These are phyloP conservation scores for Thamnaconus septentrionalis DNA, from an alignment of 2,113 vertebrate genomes.

Conservation along the genomic window DNA sequence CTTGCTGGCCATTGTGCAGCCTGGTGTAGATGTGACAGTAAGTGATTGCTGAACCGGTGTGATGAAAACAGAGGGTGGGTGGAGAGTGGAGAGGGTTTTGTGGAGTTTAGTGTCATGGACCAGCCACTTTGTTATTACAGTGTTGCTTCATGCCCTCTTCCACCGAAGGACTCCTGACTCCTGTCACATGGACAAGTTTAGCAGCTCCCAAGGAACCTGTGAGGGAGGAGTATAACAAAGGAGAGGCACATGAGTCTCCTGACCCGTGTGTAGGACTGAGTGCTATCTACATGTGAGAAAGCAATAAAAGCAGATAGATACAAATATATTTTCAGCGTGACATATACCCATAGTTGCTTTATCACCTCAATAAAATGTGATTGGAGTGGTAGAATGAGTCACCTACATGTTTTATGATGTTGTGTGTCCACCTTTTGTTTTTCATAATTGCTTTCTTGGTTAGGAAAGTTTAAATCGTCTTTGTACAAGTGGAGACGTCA, in stretches of 20 bases:
- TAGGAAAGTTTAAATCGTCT: too few relatives aligned
- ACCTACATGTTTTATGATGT: too few relatives aligned
- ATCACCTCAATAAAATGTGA: too few relatives aligned
- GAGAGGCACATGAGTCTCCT: background rate
- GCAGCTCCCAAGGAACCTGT: slow-evolving; percentile 65
- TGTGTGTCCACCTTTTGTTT: too few relatives aligned
- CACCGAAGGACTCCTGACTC: slow-evolving; percentile 52
- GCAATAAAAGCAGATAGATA: too few relatives aligned
- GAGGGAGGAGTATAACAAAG: slow-evolving; percentile 2
- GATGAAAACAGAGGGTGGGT: slow-evolving; percentile 67
- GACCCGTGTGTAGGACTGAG: too few relatives aligned
- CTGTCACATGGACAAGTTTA: slow-evolving; percentile 73
- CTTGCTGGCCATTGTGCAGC: slow-evolving; percentile 90
- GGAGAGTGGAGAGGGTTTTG: slow-evolving; percentile 65
- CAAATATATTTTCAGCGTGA: too few relatives aligned
- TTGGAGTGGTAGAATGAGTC: too few relatives aligned
- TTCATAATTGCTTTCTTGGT: too few relatives aligned
- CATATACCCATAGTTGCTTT: too few relatives aligned
- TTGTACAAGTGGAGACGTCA: too few relatives aligned
- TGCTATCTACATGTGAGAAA: too few relatives aligned
- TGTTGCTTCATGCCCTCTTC: slow-evolving; percentile 66
- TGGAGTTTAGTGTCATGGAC: slow-evolving; percentile 72
- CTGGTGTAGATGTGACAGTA: slow-evolving; percentile 54
- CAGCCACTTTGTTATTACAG: slow-evolving; percentile 75
- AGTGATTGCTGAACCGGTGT: slow-evolving; percentile 58